A percentile compares a stretch with the other conserved stretches of the same genome.
These are phyloP conservation scores for Drosophila rufa DNA, from an alignment of 1,140 invertebrate species.

Conservation along the genomic window DNA sequence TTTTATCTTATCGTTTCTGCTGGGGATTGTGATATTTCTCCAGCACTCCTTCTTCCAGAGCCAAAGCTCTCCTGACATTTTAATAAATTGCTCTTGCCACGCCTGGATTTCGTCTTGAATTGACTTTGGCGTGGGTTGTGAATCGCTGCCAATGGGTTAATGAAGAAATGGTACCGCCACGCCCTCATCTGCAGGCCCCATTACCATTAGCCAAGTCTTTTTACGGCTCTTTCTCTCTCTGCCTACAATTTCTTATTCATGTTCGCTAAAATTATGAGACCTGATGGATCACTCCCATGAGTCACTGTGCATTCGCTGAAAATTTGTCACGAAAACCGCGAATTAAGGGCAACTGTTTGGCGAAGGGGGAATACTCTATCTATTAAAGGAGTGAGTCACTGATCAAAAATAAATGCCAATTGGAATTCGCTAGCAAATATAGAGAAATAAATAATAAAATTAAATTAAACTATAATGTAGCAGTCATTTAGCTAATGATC, in stretches of 20 bases:
- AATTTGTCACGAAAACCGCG: conserved; percentile 36
- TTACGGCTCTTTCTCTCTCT: conserved; percentile 9
- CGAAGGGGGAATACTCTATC: conserved; percentile 18
- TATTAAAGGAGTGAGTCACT: conserved; percentile 17
- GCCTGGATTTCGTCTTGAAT: conserved; percentile 20
- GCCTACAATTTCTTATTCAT: conserved; percentile 11
- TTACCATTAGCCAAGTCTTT: conserved; percentile 30
- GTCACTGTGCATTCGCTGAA: conserved; percentile 26
- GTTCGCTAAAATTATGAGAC: conserved; percentile 22
- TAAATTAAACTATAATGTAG: no score
- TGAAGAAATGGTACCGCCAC: conserved; percentile 32
- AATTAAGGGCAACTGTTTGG: conserved; percentile 7
- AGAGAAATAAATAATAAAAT: background rate
- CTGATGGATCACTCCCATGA: conserved; percentile 34
- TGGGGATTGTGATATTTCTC: conserved; percentile 15
- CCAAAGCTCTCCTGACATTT: conserved; percentile 36
- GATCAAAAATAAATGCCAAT: background rate
- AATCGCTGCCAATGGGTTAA: conserved; percentile 51
- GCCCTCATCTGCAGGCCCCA: conserved; percentile 31
- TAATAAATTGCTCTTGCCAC: conserved; percentile 54
- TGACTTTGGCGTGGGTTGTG: conserved; percentile 34
- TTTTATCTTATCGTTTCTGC: conserved; percentile 40
- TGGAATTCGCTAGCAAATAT: background rate
- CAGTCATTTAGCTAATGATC: no score
- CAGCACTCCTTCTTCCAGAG: conserved; percentile 11